Percentiles rank a stretch among this genome's conserved stretches.
Evolutionary conservation across 2,797 vertebrate species (phyloP).

Genomic region (Cossypha dichroa): DNA sequence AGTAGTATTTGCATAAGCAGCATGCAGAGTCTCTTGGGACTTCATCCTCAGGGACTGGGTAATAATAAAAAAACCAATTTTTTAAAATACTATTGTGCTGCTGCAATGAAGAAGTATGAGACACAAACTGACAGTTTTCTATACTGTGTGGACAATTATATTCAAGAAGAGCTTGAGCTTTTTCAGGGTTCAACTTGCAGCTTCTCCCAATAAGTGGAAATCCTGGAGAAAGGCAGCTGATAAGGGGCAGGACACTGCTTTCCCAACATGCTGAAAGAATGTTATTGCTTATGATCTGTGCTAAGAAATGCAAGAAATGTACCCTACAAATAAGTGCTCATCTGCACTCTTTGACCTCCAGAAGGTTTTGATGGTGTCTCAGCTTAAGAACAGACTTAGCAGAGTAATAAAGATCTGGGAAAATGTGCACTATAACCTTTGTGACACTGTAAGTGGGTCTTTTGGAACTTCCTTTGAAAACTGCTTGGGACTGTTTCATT

Average conservation of each 20-base stretch:
- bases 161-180: not conserved
- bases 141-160: not conserved
- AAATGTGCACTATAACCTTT: not conserved
- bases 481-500: not conserved
- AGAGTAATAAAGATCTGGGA: not conserved
- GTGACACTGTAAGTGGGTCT: not conserved
- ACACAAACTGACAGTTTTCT: not conserved
- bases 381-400: not conserved
- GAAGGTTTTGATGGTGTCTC: not conserved
- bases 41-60: not conserved
- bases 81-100: not conserved
- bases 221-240: not conserved
- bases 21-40: not conserved
- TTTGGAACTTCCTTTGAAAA: not conserved
- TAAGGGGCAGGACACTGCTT: not conserved
- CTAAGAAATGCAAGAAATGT: not conserved
- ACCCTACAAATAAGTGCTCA: not conserved
- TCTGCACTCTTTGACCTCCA: not conserved
- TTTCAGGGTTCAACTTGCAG: not conserved
- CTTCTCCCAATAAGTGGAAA: not conserved
- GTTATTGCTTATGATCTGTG: not conserved
- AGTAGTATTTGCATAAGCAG: not conserved
- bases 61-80: not conserved
- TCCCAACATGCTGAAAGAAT: not conserved
- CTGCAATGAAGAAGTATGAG: not conserved